phyloP scores from a whole-genome alignment of 1,140 invertebrate genomes.

The Bombus polaris region DNA sequence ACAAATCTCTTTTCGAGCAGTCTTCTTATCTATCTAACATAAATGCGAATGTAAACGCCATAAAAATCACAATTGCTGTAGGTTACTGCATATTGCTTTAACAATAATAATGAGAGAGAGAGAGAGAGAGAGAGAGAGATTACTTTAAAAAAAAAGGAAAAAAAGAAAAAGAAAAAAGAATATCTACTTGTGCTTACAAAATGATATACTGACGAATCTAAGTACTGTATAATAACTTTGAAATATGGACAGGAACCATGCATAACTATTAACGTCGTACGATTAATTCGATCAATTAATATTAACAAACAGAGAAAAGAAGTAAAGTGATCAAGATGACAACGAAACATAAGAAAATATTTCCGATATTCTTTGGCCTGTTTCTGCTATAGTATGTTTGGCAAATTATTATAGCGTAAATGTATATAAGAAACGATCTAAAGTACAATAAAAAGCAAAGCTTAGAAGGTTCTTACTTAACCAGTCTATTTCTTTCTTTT shows the following conservation, averaged over 20 bases:
- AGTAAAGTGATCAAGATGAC: background rate
- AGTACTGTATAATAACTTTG: background rate
- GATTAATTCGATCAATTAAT: background rate
- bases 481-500: background rate
- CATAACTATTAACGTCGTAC: background rate
- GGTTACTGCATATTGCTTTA: background rate
- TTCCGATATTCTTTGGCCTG: background rate
- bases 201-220: background rate
- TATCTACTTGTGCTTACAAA: background rate
- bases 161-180: background rate
- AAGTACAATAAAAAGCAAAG: background rate
- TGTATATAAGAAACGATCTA: background rate
- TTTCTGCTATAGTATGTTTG: background rate
- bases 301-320: background rate
- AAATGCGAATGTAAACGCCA: conserved; percentile 49
- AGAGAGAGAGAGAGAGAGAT: background rate
- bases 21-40: conserved; percentile 44
- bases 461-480: background rate
- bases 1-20: conserved; percentile 23
- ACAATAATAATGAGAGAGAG: background rate
- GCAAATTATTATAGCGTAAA: background rate
- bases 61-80: conserved; percentile 8
- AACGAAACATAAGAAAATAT: background rate
- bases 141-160: background rate
- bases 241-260: background rate